Evolutionary conservation across 2,888 invertebrate genomes (phyloP).

Genomic region (Mesoligia furuncula): DNA sequence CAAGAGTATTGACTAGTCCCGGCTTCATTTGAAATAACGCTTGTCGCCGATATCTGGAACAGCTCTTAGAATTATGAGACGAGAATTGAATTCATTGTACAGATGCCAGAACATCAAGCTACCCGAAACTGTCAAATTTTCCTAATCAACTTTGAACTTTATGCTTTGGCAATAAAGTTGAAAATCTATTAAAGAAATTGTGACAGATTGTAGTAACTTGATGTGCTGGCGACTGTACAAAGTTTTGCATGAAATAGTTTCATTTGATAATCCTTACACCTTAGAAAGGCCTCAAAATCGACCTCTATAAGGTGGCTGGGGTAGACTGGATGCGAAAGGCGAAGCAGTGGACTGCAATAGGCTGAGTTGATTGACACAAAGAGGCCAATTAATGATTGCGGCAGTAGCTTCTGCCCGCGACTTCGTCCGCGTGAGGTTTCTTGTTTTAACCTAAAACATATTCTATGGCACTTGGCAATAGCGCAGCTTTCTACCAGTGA

Average conservation of each 20-base stretch:
- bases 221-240: too few species aligned
- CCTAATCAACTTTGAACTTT: too few species aligned
- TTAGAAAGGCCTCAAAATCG: too few species aligned
- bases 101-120: too few species aligned
- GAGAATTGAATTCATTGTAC: conserved; percentile 8
- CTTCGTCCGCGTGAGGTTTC: background rate
- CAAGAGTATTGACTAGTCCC: conserved; percentile 63
- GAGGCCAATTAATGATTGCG: background rate
- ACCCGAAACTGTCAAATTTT: too few species aligned
- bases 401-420: background rate
- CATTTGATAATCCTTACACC: too few species aligned
- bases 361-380: background rate
- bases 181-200: too few species aligned
- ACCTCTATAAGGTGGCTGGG: too few species aligned
- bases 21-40: conserved; percentile 40
- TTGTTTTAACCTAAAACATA: background rate
- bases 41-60: conserved; percentile 31
- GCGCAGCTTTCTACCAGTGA: background rate
- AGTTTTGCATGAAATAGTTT: background rate
- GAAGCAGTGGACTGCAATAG: too few species aligned
- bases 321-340: too few species aligned
- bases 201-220: too few species aligned
- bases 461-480: background rate
- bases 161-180: too few species aligned
- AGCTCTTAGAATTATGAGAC: conserved; percentile 12